These are phyloP conservation scores for Morelia viridis DNA, from an alignment of 2,797 vertebrate genomes.

Conservation along the genomic window DNA sequence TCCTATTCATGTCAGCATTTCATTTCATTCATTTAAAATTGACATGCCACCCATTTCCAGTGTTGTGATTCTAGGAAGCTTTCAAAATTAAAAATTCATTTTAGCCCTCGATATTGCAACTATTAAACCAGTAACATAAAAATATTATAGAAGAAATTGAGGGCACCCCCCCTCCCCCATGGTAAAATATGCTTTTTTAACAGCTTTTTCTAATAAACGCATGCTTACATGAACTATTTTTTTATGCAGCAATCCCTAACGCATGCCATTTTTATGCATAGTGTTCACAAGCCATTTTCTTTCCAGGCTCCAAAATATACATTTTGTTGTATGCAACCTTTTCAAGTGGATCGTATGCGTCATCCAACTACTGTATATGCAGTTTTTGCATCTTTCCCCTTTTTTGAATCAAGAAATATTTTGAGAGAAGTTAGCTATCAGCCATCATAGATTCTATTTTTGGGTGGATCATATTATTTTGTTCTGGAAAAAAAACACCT, in stretches of 20 bases:
- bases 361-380: neutral
- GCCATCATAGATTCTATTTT: neutral
- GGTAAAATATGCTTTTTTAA: neutral
- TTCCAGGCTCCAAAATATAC: neutral
- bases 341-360: neutral
- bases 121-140: neutral
- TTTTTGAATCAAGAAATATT: neutral
- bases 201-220: neutral
- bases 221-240: neutral
- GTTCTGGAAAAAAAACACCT: neutral
- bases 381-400: neutral
- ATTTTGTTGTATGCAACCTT: neutral
- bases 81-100: neutral
- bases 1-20: neutral
- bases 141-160: neutral
- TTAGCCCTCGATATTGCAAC: neutral
- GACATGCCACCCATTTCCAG: neutral
- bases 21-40: neutral
- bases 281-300: neutral
- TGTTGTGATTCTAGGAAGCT: neutral
- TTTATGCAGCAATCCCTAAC: neutral
- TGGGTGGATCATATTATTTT: neutral
- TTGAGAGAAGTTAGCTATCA: no score
- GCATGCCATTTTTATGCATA: neutral
- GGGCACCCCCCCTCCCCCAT: neutral